phyloP scores from a whole-genome alignment of 2,113 vertebrate species.

The Ranitomeya imitator region DNA sequence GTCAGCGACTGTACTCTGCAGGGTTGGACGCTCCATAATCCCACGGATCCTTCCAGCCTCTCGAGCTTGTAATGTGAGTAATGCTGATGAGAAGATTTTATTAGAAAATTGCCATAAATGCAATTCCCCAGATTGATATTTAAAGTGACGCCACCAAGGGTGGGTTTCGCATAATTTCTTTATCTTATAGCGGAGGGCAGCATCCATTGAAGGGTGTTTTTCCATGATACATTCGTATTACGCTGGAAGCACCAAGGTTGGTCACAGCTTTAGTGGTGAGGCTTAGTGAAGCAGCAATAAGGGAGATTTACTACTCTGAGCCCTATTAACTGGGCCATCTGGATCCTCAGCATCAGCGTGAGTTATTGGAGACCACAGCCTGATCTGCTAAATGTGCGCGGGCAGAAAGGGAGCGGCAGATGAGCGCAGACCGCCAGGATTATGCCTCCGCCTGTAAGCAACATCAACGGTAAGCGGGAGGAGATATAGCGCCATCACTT shows the following conservation, averaged over 20 bases:
- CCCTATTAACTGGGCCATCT: conserved; percentile 62
- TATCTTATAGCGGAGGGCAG: background rate
- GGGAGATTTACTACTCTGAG: conserved; percentile 63
- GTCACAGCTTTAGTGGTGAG: background rate
- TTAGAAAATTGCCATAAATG: background rate
- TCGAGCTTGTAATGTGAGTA: too few relatives aligned
- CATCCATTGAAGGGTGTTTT: conserved; percentile 21
- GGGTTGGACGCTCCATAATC: background rate
- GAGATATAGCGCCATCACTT: conserved; percentile 1
- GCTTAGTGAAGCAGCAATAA: conserved; percentile 54
- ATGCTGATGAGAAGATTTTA: background rate
- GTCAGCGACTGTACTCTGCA: too few relatives aligned
- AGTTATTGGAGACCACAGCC: conserved; percentile 53
- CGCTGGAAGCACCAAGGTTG: background rate
- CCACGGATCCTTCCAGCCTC: too few relatives aligned
- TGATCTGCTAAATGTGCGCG: background rate
- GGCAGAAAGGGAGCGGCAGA: conserved; percentile 35
- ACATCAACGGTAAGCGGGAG: conserved; percentile 15
- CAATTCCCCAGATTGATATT: background rate
- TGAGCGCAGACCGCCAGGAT: background rate
- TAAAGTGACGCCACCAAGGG: background rate
- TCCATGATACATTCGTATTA: conserved; percentile 24
- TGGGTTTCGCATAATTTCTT: background rate
- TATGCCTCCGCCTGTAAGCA: conserved; percentile 32
- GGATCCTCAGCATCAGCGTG: conserved; percentile 59